Base-by-base conservation (phyloP, 2,113 vertebrate species). In the Takifugu flavidus region DNA sequence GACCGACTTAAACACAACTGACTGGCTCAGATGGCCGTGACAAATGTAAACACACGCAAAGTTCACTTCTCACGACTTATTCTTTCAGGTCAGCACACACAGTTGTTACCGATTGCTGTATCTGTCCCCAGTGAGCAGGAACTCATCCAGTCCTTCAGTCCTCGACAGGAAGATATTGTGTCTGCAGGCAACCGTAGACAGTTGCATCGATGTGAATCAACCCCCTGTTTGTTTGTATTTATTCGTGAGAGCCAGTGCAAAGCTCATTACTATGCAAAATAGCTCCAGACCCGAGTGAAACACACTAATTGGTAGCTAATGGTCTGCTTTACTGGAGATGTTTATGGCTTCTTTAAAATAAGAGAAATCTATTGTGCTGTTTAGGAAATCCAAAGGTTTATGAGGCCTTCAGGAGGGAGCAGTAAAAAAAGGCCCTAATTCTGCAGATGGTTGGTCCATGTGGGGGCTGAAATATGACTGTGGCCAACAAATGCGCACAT, bases 231-330 rank as follows among this genome's bases (percentile, higher is more conserved):
- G 47, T 72, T 44, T 59, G 47, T 72, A 65, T 70, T 49, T 51
- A 72, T n/a, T 62, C 60, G 29, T 59, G 49, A 59, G 60, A 62
- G 28, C 29, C 49, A 62, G 66, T 49, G 29, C 75, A 39, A 39
- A 39, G 42, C 64, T 79, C 77, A 89, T 89, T 80, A 87, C 87
- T 87, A 90, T 86, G 82, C 63, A 88, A 85, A 90, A 87, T 67
- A 71, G 74, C 59, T 71, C 25, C 3, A 59, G 63, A 67, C 72
- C 73, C 75, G 69, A 65, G 67, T 55, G 68, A 78, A 70, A 62
- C 72, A 72, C 66, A 56, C 72, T 86, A 82, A 88, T 76, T 75
- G 81, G 73, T 69, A 72, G 70, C 83, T 87, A 88, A 88, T 84
- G 77, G 80, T 62, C 77, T 82, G 77, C 70, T 82, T 83, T 87